Percentiles rank a stretch among this genome's conserved stretches.
These are phyloP conservation scores for Ctenosaura bakeri DNA, from an alignment of 2,797 vertebrate genomes.

Conservation along the genomic window DNA sequence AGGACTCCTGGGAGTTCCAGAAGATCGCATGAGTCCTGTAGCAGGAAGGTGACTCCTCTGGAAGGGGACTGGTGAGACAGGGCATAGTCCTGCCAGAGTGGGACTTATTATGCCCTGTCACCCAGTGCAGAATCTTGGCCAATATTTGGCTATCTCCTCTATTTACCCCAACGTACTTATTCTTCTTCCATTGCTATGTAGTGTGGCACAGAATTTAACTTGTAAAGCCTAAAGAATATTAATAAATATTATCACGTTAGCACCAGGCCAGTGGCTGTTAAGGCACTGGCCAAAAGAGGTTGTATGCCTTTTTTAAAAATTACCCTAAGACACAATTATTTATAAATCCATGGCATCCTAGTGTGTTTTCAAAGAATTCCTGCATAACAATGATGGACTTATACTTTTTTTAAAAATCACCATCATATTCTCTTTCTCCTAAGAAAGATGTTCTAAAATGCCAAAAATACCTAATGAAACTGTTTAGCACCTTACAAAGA, in stretches of 20 bases:
- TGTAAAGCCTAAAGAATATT: slow-evolving; percentile 70
- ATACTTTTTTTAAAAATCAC: slow-evolving; percentile 1
- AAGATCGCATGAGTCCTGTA: too few species aligned
- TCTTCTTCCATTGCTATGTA: slow-evolving; percentile 54
- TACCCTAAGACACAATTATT: slow-evolving; percentile 68
- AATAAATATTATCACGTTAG: slow-evolving; percentile 79
- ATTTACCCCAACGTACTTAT: slow-evolving; percentile 35
- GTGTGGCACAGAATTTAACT: slow-evolving; percentile 58
- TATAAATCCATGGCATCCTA: slow-evolving; percentile 73
- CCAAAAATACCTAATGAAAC: slow-evolving; percentile 77
- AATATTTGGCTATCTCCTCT: neutral
- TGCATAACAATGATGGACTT: neutral
- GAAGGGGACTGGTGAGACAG: too few species aligned
- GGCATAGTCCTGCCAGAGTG: too few species aligned
- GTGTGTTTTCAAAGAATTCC: slow-evolving; percentile 9
- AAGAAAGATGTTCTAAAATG: slow-evolving; percentile 72
- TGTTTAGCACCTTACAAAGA: slow-evolving; percentile 81
- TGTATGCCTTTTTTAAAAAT: slow-evolving; percentile 62
- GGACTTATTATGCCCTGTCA: too few species aligned
- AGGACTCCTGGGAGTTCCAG: too few species aligned
- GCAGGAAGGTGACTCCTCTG: too few species aligned
- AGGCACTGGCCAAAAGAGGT: slow-evolving; percentile 78
- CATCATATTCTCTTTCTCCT: slow-evolving; percentile 56
- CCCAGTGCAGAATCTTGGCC: too few species aligned
- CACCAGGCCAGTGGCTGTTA: slow-evolving; percentile 78